A percentile compares a stretch with the other conserved stretches of the same genome.
Evolutionary conservation across 2,888 invertebrate species (phyloP).

Genomic region (Polydrusus cervinus): DNA sequence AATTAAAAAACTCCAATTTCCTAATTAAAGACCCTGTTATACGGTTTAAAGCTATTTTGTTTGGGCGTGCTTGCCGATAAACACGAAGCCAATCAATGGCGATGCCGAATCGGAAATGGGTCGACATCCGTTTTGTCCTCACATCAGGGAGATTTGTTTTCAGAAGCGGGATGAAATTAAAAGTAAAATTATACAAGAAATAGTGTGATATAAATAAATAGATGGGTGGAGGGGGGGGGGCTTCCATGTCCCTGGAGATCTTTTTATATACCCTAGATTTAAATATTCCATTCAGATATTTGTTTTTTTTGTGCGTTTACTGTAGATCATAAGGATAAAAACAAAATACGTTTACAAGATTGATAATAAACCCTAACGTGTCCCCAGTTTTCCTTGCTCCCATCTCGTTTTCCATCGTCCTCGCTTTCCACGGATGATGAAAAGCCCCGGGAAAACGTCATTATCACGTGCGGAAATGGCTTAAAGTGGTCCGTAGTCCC

Average conservation of each 20-base stretch:
- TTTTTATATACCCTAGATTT: too few relatives aligned
- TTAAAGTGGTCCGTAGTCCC: constrained; percentile 1
- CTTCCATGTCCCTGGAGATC: too few relatives aligned
- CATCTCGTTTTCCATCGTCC: background rate
- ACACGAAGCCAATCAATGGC: background rate
- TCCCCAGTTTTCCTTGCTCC: background rate
- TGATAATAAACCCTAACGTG: too few relatives aligned
- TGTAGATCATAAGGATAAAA: too few relatives aligned
- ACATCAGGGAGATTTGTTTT: background rate
- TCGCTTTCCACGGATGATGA: background rate
- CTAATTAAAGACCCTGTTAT: background rate
- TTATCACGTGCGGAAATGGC: constrained; percentile 26
- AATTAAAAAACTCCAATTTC: background rate
- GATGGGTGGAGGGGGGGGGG: too few relatives aligned
- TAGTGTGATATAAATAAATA: too few relatives aligned
- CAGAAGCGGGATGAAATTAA: background rate
- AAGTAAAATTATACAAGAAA: too few relatives aligned
- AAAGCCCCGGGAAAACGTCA: constrained; percentile 18
- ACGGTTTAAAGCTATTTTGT: background rate
- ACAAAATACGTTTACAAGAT: too few relatives aligned
- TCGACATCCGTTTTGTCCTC: background rate
- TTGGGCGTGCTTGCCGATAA: background rate
- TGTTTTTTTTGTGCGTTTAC: too few relatives aligned
- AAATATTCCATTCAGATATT: too few relatives aligned
- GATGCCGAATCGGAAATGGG: background rate